Evolutionary conservation across 53 echinoderm and acorn worm genomes (phyloP), one percentile per base, ranked within the genome.

Genomic region (Holothuria leucospilota): DNA sequence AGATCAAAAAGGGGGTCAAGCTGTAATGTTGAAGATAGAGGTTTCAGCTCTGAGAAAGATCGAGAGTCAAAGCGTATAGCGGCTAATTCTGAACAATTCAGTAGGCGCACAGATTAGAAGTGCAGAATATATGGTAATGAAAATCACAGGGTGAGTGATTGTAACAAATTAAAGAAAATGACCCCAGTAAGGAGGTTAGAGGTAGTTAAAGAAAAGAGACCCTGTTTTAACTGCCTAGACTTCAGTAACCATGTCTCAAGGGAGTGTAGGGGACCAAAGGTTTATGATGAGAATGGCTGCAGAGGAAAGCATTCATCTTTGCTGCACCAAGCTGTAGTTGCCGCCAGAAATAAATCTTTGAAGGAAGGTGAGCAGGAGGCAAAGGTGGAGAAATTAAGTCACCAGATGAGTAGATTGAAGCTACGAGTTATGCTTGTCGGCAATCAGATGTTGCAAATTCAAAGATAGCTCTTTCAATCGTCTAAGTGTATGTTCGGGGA

Each of bases 141-240:
- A 1, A 52, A 52, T 14, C 52, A 52, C 13, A 52, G 52, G 13
- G 52, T 52, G 9, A 52, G 52, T 13, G 9, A 4, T 52, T 13
- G 15, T 14, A 10, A 52, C 9, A 13, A 52, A 10, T 52, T 52
- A 4, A 52, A 13, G 52, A 14, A 52, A 14, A 52, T 52, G 84
- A 46, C 68, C 8, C 78, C 91, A 12, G 59, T 84, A 61, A 73
- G 86, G 16, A 21, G 91, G 59, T 30, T 87, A 41, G 73, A 73
- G 69, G 30, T 87, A 64, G 77, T 88, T 20, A 87, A 73, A 34
- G 52, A 74, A 26, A 91, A 87, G n/a, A 56, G 84, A 63, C 60
- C 84, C 7, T 87, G 87, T 28, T 85, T 78, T 62, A 85, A 79
- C 80, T 90, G 80, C 68, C 18, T 82, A 58, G 84, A 78, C 21